Conservation (phyloP, 2,113 vertebrate genomes). For the Seriola rivoliana region DNA sequence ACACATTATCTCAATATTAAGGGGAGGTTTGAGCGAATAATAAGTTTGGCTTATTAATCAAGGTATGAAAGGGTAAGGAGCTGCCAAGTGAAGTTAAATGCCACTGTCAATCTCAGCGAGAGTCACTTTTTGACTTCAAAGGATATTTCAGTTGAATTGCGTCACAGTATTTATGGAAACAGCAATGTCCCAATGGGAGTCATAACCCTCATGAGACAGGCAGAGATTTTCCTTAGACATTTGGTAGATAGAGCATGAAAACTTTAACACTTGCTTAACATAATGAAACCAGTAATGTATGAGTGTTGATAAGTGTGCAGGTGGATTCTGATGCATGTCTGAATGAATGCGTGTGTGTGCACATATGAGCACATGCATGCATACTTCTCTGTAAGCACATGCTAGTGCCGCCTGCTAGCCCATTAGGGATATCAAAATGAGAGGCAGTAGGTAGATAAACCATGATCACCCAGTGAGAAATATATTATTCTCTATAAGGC, state of each 20-base stretch:
- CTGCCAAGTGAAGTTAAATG: slow-evolving; percentile 80
- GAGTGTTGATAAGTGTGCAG: background rate
- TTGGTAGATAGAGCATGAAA: slow-evolving; percentile 2
- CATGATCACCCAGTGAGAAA: slow-evolving; percentile 34
- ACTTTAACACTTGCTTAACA: slow-evolving; percentile 3
- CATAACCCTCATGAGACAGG: slow-evolving; percentile 23
- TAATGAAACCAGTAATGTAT: slow-evolving; percentile 29
- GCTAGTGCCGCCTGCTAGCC: background rate
- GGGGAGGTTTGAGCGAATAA: slow-evolving; percentile 75
- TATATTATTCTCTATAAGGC: slow-evolving; percentile 56
- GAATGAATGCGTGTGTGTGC: slow-evolving; percentile 3
- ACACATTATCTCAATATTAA: slow-evolving; percentile 83
- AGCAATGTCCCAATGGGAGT: slow-evolving; percentile 32
- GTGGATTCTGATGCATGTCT: background rate
- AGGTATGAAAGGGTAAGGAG: slow-evolving; percentile 74
- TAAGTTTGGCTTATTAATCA: slow-evolving; percentile 81
- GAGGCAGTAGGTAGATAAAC: slow-evolving; percentile 56
- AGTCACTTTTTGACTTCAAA: slow-evolving; percentile 62
- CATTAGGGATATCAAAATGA: slow-evolving; percentile 39
- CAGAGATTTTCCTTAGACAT: slow-evolving; percentile 21
- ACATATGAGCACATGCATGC: background rate
- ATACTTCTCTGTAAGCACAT: slow-evolving; percentile 1
- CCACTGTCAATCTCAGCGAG: slow-evolving; percentile 75
- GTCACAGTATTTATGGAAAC: slow-evolving; percentile 65
- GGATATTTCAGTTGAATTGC: slow-evolving; percentile 49